Conservation (phyloP, 2,113 vertebrate genomes). For the Cyanoramphus novaezelandiae region DNA sequence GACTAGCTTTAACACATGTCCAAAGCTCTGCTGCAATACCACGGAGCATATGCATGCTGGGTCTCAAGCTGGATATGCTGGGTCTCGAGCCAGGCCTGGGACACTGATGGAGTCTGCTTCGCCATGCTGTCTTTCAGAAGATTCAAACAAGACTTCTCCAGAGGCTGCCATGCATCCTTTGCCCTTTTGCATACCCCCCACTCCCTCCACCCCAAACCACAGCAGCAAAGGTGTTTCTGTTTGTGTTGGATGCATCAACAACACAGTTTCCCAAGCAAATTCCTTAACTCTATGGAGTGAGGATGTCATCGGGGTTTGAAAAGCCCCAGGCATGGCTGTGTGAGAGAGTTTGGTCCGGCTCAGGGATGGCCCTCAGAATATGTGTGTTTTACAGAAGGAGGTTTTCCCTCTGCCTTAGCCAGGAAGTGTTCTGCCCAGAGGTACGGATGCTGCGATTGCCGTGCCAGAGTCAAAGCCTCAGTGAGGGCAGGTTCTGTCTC, state of each 20-base stretch:
- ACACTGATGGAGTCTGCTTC: background rate
- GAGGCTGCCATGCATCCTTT: background rate
- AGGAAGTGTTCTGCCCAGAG: background rate
- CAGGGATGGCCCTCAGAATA: background rate
- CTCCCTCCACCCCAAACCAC: background rate
- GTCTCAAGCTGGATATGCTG: background rate
- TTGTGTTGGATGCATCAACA: background rate
- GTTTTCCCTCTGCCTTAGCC: background rate
- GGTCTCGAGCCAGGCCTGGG: background rate
- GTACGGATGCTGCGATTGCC: background rate
- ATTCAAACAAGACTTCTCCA: background rate
- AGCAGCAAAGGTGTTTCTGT: background rate
- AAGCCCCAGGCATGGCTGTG: background rate
- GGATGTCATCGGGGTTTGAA: background rate
- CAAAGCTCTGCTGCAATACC: background rate
- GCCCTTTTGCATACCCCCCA: background rate
- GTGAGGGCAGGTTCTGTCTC: background rate
- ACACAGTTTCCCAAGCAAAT: background rate
- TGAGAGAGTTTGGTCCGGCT: background rate
- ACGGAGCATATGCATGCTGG: accelerated
- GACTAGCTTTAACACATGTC: background rate
- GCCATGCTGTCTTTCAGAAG: background rate
- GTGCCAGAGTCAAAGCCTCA: background rate
- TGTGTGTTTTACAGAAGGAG: background rate
- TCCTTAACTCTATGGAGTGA: background rate